Evolutionary conservation across 2,888 invertebrate genomes (phyloP).

Genomic region (Tetropium fuscum): DNA sequence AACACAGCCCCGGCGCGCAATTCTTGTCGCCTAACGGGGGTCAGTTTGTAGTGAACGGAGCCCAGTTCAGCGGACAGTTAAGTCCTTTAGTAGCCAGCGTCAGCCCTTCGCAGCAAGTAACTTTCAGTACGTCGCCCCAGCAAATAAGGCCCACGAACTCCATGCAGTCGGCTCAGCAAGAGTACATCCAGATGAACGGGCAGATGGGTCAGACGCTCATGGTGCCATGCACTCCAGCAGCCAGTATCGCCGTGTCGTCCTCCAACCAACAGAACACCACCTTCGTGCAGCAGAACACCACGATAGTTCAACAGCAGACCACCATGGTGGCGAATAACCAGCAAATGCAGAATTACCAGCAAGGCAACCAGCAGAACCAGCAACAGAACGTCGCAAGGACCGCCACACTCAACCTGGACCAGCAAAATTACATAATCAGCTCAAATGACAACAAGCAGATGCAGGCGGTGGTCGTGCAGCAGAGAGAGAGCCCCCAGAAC

Average conservation of each 20-base stretch:
- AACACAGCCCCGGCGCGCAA: conserved; percentile 76
- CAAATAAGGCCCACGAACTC: conserved; percentile 57
- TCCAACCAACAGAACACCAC: conserved; percentile 75
- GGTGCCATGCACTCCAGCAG: conserved; percentile 75
- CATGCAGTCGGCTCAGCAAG: conserved; percentile 69
- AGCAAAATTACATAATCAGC: conserved; percentile 70
- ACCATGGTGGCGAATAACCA: conserved; percentile 81
- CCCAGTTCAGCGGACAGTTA: conserved; percentile 79
- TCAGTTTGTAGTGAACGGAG: conserved; percentile 82
- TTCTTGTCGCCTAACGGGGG: conserved; percentile 80
- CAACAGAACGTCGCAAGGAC: conserved; percentile 56
- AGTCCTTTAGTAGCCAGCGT: conserved; percentile 83
- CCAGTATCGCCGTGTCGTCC: conserved; percentile 69
- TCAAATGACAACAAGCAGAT: conserved; percentile 61
- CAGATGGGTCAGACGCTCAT: conserved; percentile 78
- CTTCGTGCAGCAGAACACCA: conserved; percentile 87
- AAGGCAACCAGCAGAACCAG: conserved; percentile 36
- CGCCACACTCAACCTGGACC: conserved; percentile 68
- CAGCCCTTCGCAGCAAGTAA: conserved; percentile 76
- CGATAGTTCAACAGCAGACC: conserved; percentile 86
- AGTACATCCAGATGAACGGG: conserved; percentile 76
- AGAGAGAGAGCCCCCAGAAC: conserved; percentile 53
- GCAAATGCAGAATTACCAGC: conserved; percentile 63
- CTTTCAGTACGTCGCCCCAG: conserved; percentile 53
- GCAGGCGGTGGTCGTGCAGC: conserved; percentile 52